Evolutionary conservation across 2,113 vertebrate genomes (phyloP).

Genomic region (Morone chrysops): DNA sequence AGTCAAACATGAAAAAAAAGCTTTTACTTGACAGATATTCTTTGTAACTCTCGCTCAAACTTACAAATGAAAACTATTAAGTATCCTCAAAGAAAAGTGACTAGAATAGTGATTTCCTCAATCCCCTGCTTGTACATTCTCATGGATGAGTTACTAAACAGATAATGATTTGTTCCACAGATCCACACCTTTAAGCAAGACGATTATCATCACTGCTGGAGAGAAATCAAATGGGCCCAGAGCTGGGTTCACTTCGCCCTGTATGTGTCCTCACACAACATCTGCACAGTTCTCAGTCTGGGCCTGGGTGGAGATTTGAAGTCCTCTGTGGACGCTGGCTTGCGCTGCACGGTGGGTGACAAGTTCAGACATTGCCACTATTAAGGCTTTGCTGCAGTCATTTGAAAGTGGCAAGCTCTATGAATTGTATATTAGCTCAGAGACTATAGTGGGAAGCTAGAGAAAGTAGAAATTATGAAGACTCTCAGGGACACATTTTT

Average conservation of each 20-base stretch:
- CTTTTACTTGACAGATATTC: conserved; percentile 21
- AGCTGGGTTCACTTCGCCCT: conserved; percentile 44
- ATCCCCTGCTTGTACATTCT: neutral
- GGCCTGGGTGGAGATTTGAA: conserved; percentile 24
- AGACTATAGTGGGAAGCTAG: conserved; percentile 20
- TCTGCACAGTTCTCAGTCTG: conserved; percentile 54
- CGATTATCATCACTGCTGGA: conserved; percentile 78
- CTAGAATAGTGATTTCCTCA: neutral
- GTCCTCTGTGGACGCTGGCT: conserved; percentile 33
- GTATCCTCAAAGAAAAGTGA: conserved; percentile 12
- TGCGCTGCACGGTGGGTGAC: conserved; percentile 20
- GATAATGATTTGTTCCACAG: conserved; percentile 67
- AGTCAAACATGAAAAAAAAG: conserved; percentile 16
- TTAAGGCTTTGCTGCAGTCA: conserved; percentile 42
- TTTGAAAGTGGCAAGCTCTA: conserved; percentile 60
- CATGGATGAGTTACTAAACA: conserved; percentile 26
- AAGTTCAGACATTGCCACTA: conserved; percentile 28
- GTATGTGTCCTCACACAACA: conserved; percentile 62
- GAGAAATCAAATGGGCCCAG: conserved; percentile 65
- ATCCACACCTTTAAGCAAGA: conserved; percentile 71
- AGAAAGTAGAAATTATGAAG: conserved; percentile 52
- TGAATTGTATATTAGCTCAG: conserved; percentile 60
- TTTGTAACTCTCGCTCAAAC: conserved; percentile 13
- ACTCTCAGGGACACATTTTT: conserved; percentile 41
- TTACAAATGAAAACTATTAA: conserved; percentile 21